Conservation (phyloP, 1,140 invertebrate genomes). For the Caenorhabditis briggsae region DNA sequence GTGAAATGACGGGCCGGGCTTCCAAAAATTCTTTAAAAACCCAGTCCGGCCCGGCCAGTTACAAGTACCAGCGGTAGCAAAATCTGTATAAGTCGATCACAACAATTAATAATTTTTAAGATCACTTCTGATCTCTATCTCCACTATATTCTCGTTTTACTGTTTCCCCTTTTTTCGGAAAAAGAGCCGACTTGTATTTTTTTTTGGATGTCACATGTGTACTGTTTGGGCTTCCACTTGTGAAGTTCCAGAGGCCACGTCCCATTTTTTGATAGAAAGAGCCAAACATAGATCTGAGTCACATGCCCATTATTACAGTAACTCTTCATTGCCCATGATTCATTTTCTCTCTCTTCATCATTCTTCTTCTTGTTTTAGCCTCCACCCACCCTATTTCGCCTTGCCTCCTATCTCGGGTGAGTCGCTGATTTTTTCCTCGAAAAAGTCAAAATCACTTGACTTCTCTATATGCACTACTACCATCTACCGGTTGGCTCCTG, state of each 20-base stretch:
- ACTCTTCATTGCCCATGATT: slow-evolving; percentile 2
- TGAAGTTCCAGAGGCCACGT: slow-evolving; percentile 31
- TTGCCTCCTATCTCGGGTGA: no score
- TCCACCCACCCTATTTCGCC: not conserved
- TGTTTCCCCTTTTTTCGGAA: no score
- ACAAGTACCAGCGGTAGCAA: no score
- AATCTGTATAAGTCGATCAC: no score
- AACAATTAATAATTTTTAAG: no score
- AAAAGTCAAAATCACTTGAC: slow-evolving; percentile 46
- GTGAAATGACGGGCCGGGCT: no score
- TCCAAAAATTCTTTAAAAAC: no score
- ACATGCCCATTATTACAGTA: slow-evolving; percentile 48
- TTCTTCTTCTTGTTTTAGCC: not conserved
- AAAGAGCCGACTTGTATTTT: not conserved
- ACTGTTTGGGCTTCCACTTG: slow-evolving; percentile 33
- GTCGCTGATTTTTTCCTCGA: not conserved
- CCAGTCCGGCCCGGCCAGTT: no score
- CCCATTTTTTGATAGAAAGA: not conserved
- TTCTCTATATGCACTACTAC: slow-evolving; percentile 56
- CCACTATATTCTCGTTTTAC: no score
- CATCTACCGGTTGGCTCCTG: slow-evolving; percentile 45
- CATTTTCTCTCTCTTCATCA: not conserved
- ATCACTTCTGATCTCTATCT: no score
- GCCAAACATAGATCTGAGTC: slow-evolving; percentile 41
- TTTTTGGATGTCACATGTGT: slow-evolving; percentile 3